Evolutionary conservation across 2,888 invertebrate genomes (phyloP), one percentile per base, ranked within the genome.

Genomic region (Thymelicus sylvestris): DNA sequence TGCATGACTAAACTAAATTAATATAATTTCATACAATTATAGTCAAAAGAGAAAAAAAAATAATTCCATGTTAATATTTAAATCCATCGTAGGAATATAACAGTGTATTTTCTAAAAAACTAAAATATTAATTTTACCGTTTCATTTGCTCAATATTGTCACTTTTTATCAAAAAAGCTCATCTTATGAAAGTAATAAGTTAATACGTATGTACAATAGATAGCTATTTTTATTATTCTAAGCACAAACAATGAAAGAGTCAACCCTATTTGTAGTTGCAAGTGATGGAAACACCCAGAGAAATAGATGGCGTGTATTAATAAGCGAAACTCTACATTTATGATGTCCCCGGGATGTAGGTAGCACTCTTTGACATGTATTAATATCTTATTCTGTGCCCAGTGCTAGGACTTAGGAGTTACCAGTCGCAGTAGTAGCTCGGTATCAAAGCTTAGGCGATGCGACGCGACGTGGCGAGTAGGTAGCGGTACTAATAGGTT

Each of bases 301-400:
- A 38, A 65, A 24, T 50, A 24, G 59, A 60, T 65, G 64, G 64
- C 69, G 59, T 70, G 41, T 48, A 70, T 60, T 70, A 64, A 70
- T 70, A 70, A 70, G 69, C 50, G 59, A 70, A 69, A 65, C 59
- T 64, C 57, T 48, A 64, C 59, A 65, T 69, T 69, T 69, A 69
- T 31, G 63, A 57, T 63, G 64, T 64, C 59, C 57, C 50, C 50
- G 41, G 39, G 69, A 48, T 48, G 63, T 69, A 59, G 41, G 39
- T n/a, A 8, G 44, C 2, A 31, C 12, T 44, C 8, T n/a, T 59
- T 38, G 64, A 69, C 64, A 59, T n/a, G 15, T 65, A 69, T 64
- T 69, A 65, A 65, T 69, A 69, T 64, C 59, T 69, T 69, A 64
- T 59, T 60, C 69, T 41, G 63, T 44, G 47, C 41, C 13, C 44